Conservation (phyloP, 2,888 invertebrate genomes). For the Leptopilina drosophilae region DNA sequence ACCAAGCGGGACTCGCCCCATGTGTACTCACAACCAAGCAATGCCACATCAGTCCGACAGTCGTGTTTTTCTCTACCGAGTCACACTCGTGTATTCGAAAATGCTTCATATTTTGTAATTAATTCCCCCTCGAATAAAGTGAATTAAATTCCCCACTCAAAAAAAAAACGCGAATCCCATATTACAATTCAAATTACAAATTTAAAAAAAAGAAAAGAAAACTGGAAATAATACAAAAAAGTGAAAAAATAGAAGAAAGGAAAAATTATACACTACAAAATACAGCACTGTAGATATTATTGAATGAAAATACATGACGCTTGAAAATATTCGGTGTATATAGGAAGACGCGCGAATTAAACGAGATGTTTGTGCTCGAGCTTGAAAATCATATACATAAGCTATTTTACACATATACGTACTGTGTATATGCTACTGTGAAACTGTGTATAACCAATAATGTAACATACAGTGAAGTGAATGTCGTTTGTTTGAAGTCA, state of each 20-base stretch:
- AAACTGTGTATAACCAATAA: slow-evolving; percentile 15
- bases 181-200: too few relatives aligned
- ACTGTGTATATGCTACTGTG: neutral
- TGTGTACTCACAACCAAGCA: slow-evolving; percentile 57
- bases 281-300: too few relatives aligned
- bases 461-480: slow-evolving; percentile 11
- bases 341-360: slow-evolving; percentile 5
- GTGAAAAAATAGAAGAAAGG: neutral
- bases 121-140: neutral
- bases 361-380: slow-evolving; percentile 5
- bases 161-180: too few relatives aligned
- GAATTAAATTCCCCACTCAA: neutral
- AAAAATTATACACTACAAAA: neutral
- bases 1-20: slow-evolving; percentile 55
- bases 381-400: neutral
- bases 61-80: neutral
- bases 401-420: neutral
- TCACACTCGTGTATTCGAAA: slow-evolving; percentile 19
- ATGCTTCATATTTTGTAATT: neutral
- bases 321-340: neutral
- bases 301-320: neutral
- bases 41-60: slow-evolving; percentile 56
- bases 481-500: slow-evolving; percentile 9
- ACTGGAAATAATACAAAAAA: too few relatives aligned
- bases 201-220: too few relatives aligned